Percentiles rank a stretch among this genome's conserved stretches.
phyloP scores from a whole-genome alignment of 2,113 vertebrate genomes.

The Amphiprion ocellaris region DNA sequence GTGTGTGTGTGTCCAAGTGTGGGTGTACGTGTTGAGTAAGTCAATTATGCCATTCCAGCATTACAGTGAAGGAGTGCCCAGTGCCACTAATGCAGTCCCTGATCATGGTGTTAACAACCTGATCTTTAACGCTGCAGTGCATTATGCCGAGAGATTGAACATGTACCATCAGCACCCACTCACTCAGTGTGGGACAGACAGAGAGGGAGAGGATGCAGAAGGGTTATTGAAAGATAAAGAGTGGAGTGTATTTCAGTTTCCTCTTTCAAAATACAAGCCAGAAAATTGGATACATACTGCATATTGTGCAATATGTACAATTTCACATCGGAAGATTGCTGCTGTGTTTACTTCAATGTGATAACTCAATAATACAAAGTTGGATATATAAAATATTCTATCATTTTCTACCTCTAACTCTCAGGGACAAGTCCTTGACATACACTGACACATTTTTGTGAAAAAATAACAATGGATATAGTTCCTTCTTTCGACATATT shows the following conservation, averaged over 20 bases:
- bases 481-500: no score
- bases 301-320: neutral
- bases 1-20: conserved; percentile 43
- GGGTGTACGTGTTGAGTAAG: conserved; percentile 66
- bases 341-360: neutral
- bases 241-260: conserved; percentile 20
- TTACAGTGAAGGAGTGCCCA: conserved; percentile 69
- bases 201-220: conserved; percentile 49
- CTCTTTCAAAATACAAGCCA: conserved; percentile 19
- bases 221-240: conserved; percentile 42
- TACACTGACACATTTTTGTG: no score
- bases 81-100: conserved; percentile 80
- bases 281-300: neutral
- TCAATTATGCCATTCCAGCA: conserved; percentile 75
- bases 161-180: conserved; percentile 73
- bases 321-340: neutral
- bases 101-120: conserved; percentile 79
- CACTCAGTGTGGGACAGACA: conserved; percentile 58
- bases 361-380: neutral
- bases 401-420: neutral
- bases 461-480: no score
- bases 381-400: neutral
- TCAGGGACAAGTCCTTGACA: no score
- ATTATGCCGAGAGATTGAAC: conserved; percentile 69
- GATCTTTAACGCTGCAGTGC: conserved; percentile 76